Evolutionary conservation across 2,888 invertebrate species (phyloP).

Genomic region (Drosophila yooni): DNA sequence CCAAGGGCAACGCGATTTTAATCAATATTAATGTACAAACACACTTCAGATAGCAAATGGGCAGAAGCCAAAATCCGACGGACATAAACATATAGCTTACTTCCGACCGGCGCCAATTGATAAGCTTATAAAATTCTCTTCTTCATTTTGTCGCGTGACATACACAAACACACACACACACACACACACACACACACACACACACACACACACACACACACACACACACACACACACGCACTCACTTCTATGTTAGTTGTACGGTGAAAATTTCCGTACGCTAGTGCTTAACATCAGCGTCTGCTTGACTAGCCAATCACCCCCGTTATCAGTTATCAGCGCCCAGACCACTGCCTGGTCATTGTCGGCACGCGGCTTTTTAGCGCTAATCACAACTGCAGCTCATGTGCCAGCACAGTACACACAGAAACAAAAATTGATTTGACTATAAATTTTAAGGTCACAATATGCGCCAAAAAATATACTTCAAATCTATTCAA

Average conservation of each 20-base stretch:
- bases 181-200: neutral
- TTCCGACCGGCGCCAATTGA: conserved; percentile 17
- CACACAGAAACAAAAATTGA: neutral
- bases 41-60: conserved; percentile 1
- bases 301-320: conserved; percentile 55
- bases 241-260: neutral
- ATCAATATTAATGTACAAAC: conserved; percentile 1
- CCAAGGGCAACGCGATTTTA: conserved; percentile 52
- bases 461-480: neutral
- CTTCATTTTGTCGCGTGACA: conserved; percentile 35
- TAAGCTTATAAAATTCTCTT: conserved; percentile 11
- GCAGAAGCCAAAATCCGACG: neutral
- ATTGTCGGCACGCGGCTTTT: conserved; percentile 58
- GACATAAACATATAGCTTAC: neutral
- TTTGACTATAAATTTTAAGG: neutral
- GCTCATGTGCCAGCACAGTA: conserved; percentile 48
- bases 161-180: conserved; percentile 24
- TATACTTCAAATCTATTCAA: neutral
- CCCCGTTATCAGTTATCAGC: conserved; percentile 58
- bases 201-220: neutral
- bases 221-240: neutral
- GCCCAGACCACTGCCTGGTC: conserved; percentile 14
- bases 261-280: conserved; percentile 61
- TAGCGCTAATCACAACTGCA: conserved; percentile 58
- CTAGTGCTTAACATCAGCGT: conserved; percentile 56